Conservation (phyloP, 2,888 invertebrate species). For the Neelides folsomi region DNA sequence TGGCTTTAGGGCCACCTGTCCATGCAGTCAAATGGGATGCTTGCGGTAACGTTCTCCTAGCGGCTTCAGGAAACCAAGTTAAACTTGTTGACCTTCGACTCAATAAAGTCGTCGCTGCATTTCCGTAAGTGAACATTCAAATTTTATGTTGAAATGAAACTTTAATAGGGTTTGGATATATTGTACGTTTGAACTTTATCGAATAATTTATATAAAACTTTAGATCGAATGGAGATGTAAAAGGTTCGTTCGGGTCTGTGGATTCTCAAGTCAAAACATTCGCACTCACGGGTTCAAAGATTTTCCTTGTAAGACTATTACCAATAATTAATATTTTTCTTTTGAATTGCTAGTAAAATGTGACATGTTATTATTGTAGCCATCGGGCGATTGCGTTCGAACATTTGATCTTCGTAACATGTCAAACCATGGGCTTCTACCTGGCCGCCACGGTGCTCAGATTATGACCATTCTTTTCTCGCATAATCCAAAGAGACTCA, state of each 20-base stretch:
- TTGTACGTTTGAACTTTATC: too few relatives aligned
- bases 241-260: slow-evolving; percentile 37
- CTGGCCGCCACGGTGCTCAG: slow-evolving; percentile 11
- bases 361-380: too few relatives aligned
- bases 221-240: neutral
- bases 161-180: too few relatives aligned
- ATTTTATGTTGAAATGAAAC: too few relatives aligned
- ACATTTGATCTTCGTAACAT: slow-evolving; percentile 64
- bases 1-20: too few relatives aligned
- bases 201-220: neutral
- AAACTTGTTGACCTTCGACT: too few relatives aligned
- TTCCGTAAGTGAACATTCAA: too few relatives aligned
- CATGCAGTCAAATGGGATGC: slow-evolving; percentile 45
- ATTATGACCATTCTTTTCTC: too few relatives aligned
- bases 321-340: slow-evolving; percentile 3
- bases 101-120: too few relatives aligned
- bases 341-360: too few relatives aligned
- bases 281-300: slow-evolving; percentile 42
- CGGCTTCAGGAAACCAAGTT: too few relatives aligned
- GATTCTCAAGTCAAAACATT: slow-evolving; percentile 57
- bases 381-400: slow-evolving; percentile 63
- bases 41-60: slow-evolving; percentile 35
- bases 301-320: slow-evolving; percentile 1
- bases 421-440: slow-evolving; percentile 17
- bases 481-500: too few relatives aligned